Evolutionary conservation across 2,113 vertebrate species (phyloP), one percentile per base, ranked within the genome.

Genomic region (Mustelus asterias): DNA sequence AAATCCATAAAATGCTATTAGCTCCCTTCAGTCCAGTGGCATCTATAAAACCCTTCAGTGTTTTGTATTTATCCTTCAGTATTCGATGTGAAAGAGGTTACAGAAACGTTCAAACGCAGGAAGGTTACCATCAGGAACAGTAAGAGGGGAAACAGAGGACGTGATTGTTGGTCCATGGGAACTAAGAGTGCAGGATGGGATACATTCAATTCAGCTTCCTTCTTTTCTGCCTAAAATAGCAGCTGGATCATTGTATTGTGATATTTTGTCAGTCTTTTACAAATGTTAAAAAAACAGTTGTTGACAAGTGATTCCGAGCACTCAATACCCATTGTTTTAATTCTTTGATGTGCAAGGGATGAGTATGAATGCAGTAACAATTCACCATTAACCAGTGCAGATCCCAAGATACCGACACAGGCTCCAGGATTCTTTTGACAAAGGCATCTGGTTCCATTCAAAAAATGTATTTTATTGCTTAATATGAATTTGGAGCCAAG

Each of bases 201-300:
- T 98, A 99, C 99, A 99, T 99, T 99, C 99, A 99, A 99, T 98
- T 98, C 97, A 97, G 98, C 98, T 99, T 99, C 99, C 99, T 99
- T 98, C 98, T 97, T 95, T 95, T 98, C 96, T 97, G 98, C 98
- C 98, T 98, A 99, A 99, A 99, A 99, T 99, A 99, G 99, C 98
- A 98, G 98, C 41, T 72, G 94, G 65, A 69, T 95, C 63, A 72
- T 95, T 95, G 22, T 98, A 99, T 99, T 99, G 99, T 99, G 98
- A 99, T 95, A 98, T 98, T 98, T 98, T 98, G 98, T 98, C 98
- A 98, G 98, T 98, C 98, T 98, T 98, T 98, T 98, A 98, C 97
- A 97, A 98, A 98, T 98, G 98, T 69, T 93, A 97, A 97, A 98
- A 98, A 98, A 98, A 98, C 98, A 97, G 98, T 98, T 98, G 98